phyloP scores from a whole-genome alignment of 2,797 vertebrate species.

The Enteromius unitaeniatus region DNA sequence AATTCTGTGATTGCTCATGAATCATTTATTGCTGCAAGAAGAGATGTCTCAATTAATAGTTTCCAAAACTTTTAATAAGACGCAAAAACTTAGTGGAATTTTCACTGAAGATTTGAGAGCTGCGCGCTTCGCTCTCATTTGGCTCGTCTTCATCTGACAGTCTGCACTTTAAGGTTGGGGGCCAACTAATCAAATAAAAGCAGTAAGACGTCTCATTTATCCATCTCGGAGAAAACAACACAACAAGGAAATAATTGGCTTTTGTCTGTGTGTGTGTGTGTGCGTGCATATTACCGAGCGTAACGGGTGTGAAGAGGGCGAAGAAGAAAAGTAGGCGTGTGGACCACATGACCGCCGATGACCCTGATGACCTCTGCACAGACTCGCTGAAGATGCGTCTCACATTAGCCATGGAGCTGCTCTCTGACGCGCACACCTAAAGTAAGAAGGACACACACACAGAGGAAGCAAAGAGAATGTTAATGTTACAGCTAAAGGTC shows the following conservation, averaged over 20 bases:
- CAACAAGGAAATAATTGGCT: slow-evolving; percentile 48
- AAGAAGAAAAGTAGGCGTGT: slow-evolving; percentile 88
- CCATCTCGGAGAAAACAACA: slow-evolving; percentile 37
- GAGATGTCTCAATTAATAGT: slow-evolving; percentile 46
- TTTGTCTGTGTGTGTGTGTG: slow-evolving; percentile 41
- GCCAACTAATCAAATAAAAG: slow-evolving; percentile 49
- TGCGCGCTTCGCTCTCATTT: slow-evolving; percentile 19
- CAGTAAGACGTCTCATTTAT: slow-evolving; percentile 47
- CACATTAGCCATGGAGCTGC: slow-evolving; percentile 57
- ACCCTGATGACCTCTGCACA: slow-evolving; percentile 65
- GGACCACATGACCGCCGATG: slow-evolving; percentile 89
- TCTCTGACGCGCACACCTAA: slow-evolving; percentile 52
- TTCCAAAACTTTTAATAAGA: slow-evolving; percentile 53
- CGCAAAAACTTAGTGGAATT: slow-evolving; percentile 36
- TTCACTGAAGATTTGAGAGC: slow-evolving; percentile 39
- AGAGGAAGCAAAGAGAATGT: slow-evolving; percentile 21
- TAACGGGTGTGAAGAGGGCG: slow-evolving; percentile 82
- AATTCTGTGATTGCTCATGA: slow-evolving; percentile 44
- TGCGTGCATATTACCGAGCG: slow-evolving; percentile 82
- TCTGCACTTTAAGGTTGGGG: slow-evolving; percentile 48
- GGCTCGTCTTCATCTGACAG: slow-evolving; percentile 42
- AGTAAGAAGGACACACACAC: slow-evolving; percentile 48
- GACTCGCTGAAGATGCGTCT: slow-evolving; percentile 53
- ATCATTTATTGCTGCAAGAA: slow-evolving; percentile 44
- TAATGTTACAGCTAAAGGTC: slow-evolving; percentile 37